These are phyloP conservation scores for Sphenodon punctatus DNA, from an alignment of 2,797 vertebrate species.

Conservation along the genomic window DNA sequence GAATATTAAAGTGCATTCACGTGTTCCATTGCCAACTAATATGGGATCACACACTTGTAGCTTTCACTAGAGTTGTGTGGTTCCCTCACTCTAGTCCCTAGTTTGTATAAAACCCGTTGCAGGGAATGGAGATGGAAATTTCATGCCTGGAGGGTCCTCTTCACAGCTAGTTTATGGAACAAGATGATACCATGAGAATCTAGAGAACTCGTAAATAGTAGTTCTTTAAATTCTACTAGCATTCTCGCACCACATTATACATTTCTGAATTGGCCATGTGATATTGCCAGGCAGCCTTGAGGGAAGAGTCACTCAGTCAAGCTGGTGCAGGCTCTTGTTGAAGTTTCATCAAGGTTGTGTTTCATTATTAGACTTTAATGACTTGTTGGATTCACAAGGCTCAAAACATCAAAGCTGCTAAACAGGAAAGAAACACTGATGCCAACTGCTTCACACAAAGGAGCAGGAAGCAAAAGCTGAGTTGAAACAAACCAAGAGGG, in stretches of 20 bases:
- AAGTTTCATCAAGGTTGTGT: slow-evolving; percentile 38
- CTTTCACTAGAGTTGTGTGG: not conserved
- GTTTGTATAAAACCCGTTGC: fast-evolving
- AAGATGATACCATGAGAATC: not conserved
- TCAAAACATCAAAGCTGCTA: slow-evolving; percentile 51
- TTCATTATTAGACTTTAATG: slow-evolving; percentile 30
- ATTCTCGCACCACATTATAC: too few species aligned
- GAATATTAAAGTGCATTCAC: not conserved
- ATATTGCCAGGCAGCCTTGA: slow-evolving; percentile 25
- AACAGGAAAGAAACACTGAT: slow-evolving; percentile 13
- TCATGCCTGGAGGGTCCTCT: not conserved
- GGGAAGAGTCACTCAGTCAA: slow-evolving; percentile 39
- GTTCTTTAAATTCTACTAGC: too few species aligned
- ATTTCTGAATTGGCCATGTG: slow-evolving; percentile 12
- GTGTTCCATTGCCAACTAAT: not conserved
- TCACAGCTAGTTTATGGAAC: not conserved
- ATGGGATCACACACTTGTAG: fast-evolving
- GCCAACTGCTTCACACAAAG: not conserved
- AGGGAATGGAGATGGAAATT: not conserved
- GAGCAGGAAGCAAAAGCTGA: slow-evolving; percentile 17
- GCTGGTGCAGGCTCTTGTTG: slow-evolving; percentile 34
- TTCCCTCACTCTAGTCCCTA: fast-evolving
- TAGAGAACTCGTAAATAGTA: not conserved
- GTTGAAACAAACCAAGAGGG: slow-evolving; percentile 38
- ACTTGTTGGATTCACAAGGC: not conserved